A percentile compares a stretch with the other conserved stretches of the same genome.
Conservation (phyloP, 2,113 vertebrate species). For the Semnopithecus entellus region DNA sequence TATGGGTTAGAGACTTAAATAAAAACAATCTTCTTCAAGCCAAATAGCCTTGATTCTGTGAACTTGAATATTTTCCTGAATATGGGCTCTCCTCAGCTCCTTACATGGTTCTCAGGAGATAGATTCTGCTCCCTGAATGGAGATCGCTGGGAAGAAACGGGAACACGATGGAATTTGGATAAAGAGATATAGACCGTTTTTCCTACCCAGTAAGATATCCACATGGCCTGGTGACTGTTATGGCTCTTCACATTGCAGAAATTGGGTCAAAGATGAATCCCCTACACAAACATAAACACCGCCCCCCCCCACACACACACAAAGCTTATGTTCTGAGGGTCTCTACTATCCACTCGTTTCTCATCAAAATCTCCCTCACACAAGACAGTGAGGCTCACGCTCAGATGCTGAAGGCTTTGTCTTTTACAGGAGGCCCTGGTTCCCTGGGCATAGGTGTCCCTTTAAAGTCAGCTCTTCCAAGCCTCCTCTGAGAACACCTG, state of each 20-base stretch:
- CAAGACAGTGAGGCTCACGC: fast-evolving
- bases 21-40: not conserved
- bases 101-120: not conserved
- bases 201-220: not conserved
- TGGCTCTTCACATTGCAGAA: not conserved
- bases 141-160: not conserved
- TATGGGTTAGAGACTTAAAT: not conserved
- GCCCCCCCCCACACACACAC: too few species aligned
- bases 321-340: not conserved
- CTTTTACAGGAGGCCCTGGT: not conserved
- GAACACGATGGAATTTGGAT: fast-evolving
- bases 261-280: not conserved
- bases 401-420: not conserved
- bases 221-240: not conserved
- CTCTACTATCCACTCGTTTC: not conserved
- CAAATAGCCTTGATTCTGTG: not conserved
- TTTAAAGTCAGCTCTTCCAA: not conserved
- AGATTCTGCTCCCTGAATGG: not conserved
- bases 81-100: not conserved
- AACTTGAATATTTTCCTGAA: not conserved
- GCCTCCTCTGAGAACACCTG: not conserved
- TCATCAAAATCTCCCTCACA: not conserved
- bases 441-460: not conserved
- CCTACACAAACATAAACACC: not conserved
- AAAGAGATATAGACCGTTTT: not conserved